Evolutionary conservation across 1,140 invertebrate genomes (phyloP), one percentile per base, ranked within the genome.

Genomic region (Aradophagus sp.): DNA sequence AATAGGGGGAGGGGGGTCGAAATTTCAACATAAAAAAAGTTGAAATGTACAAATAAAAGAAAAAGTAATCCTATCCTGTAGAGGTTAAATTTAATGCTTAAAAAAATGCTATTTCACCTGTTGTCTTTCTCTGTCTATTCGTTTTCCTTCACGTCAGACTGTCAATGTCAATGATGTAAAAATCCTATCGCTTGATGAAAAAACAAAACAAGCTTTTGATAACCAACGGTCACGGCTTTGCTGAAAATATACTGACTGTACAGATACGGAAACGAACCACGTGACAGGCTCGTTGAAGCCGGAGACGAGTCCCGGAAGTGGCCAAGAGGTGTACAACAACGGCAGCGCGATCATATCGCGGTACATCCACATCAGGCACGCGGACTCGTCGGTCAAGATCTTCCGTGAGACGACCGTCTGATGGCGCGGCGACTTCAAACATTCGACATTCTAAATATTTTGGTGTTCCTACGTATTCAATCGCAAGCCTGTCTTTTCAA

Each of bases 321-420:
- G 53, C 14, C 48, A 61, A 56, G 65, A 74, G 34, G 15, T 67
- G 14, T 56, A n/a, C 8, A 74, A 70, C 52, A 84, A 84, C 50
- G 74, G 79, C 48, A 68, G 77, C 23, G 77, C 82, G 1, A 85
- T 86, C 16, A 81, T 86, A 48, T 87, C 86, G n/a, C 82, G 86
- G 16, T 87, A 87, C 63, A 86, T 87, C 48, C 86, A 87, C 59
- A 85, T 87, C 19, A 86, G 83, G 53, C 84, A 87, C 52, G 82
- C 86, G 3, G 86, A 86, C 20, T 86, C 86, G n/a, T 79, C 84
- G 23, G 84, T 86, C 20, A 84, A 86, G 52, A 87, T 87, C 32
- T 87, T 87, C 50, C 81, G 86, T 3, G 87, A 87, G 44, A 87
- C 87, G 34, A 87, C 86, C n/a, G 86, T 87, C 47, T 87, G 81